phyloP scores from a whole-genome alignment of 1,140 invertebrate genomes.

The Penaeus japonicus region DNA sequence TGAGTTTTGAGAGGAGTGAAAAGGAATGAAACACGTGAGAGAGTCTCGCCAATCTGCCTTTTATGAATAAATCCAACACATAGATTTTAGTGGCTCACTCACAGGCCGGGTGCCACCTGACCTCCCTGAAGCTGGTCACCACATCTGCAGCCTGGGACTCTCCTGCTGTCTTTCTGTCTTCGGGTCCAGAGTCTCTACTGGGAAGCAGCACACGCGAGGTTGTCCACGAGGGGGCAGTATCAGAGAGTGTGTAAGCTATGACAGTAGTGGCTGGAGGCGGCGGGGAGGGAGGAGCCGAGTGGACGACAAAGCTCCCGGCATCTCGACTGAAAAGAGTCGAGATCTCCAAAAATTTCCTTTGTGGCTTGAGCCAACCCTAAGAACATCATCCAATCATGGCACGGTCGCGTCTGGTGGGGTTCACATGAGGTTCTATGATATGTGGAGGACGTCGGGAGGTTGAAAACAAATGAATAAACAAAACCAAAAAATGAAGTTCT shows the following conservation, averaged over 20 bases:
- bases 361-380: background rate
- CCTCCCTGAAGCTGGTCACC: constrained; percentile 32
- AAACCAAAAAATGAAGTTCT: too few species aligned
- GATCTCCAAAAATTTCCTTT: constrained; percentile 36
- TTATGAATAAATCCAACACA: constrained; percentile 27
- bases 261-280: constrained; percentile 19
- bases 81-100: constrained; percentile 24
- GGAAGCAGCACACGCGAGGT: constrained; percentile 36
- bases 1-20: background rate
- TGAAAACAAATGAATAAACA: background rate
- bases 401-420: constrained; percentile 33
- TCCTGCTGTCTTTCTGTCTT: constrained; percentile 26
- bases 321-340: constrained; percentile 49
- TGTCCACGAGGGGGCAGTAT: constrained; percentile 29
- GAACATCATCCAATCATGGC: constrained; percentile 40
- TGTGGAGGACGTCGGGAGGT: constrained; percentile 17
- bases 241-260: constrained; percentile 29
- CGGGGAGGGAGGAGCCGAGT: background rate
- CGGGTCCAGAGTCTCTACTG: constrained; percentile 17
- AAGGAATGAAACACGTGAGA: background rate
- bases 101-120: constrained; percentile 38
- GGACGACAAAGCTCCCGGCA: constrained; percentile 34
- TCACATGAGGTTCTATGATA: background rate
- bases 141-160: constrained; percentile 25
- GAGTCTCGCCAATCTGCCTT: constrained; percentile 35